These are phyloP conservation scores for Dryococelus australis DNA, from an alignment of 2,888 invertebrate species.

Conservation along the genomic window DNA sequence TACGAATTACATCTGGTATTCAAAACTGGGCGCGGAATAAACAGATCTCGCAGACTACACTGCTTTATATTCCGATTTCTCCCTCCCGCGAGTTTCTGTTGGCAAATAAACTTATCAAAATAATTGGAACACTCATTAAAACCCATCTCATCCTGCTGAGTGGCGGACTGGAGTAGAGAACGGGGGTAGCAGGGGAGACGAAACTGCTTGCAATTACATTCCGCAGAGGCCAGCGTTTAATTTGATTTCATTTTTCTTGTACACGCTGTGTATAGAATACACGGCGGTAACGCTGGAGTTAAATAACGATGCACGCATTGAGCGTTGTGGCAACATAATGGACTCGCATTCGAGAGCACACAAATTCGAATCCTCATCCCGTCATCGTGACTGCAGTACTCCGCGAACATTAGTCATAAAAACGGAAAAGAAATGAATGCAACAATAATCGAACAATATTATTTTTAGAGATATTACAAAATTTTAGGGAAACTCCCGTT, in stretches of 20 bases:
- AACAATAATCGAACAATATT: too few relatives aligned
- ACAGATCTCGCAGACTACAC: neutral
- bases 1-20: neutral
- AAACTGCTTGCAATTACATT: neutral
- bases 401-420: too few relatives aligned
- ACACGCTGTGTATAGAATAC: neutral
- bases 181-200: neutral
- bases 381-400: too few relatives aligned
- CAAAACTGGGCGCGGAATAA: neutral
- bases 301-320: too few relatives aligned
- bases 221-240: neutral
- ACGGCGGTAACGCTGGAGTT: too few relatives aligned
- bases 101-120: neutral
- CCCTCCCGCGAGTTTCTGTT: neutral
- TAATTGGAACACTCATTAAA: slow-evolving; percentile 16
- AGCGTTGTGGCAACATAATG: too few relatives aligned
- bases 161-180: neutral
- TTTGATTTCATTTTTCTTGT: neutral
- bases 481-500: too few relatives aligned
- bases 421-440: too few relatives aligned
- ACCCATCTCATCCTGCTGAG: neutral
- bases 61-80: neutral
- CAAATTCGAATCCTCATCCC: too few relatives aligned
- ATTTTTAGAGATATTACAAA: too few relatives aligned
- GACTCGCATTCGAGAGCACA: too few relatives aligned